These are phyloP conservation scores for Chymomyza amoena DNA, from an alignment of 2,888 invertebrate species.

Conservation along the genomic window DNA sequence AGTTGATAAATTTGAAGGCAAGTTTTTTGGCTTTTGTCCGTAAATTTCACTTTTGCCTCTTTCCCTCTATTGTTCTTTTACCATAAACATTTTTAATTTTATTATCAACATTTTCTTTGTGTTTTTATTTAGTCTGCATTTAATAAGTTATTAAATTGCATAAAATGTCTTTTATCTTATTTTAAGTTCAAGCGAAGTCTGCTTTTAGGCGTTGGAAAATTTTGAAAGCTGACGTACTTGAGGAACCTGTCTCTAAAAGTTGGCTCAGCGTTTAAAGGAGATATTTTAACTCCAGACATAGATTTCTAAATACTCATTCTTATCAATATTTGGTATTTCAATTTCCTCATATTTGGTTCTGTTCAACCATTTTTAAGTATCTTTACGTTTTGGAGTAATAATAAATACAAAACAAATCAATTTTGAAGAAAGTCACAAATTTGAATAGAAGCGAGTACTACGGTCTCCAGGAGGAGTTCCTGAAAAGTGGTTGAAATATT, in stretches of 20 bases:
- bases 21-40: not conserved
- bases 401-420: no score
- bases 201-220: slow-evolving; percentile 3
- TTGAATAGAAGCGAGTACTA: no score
- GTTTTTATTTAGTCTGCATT: slow-evolving; percentile 21
- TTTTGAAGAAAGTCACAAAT: no score
- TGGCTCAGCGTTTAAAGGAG: no score
- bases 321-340: no score
- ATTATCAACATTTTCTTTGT: slow-evolving; percentile 60
- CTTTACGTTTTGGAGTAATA: no score
- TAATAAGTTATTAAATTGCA: slow-evolving; percentile 61
- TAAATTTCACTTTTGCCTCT: not conserved
- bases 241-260: not conserved
- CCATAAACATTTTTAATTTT: slow-evolving; percentile 66
- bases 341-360: no score
- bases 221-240: not conserved
- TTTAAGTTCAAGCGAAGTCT: not conserved
- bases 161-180: slow-evolving; percentile 31
- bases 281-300: no score
- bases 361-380: no score
- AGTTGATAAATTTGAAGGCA: not conserved
- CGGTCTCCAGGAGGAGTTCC: no score
- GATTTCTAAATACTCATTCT: no score
- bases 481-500: no score
- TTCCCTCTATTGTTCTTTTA: slow-evolving; percentile 12